phyloP scores from a whole-genome alignment of 2,113 vertebrate species.

The Coregonus clupeaformis region DNA sequence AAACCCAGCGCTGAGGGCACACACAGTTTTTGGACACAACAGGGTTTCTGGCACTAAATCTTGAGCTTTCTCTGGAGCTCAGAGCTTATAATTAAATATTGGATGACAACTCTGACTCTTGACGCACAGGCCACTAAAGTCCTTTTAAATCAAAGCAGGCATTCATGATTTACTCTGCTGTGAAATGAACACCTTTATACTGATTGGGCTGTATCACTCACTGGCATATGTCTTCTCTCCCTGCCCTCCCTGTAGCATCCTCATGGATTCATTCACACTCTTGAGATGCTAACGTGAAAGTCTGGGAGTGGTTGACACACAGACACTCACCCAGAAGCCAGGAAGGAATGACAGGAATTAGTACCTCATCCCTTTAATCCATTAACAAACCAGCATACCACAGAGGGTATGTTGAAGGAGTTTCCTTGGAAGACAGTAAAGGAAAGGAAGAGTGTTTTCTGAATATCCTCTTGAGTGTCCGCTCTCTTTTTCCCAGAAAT shows the following conservation, averaged over 20 bases:
- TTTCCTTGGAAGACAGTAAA: not conserved
- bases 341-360: slow-evolving; percentile 44
- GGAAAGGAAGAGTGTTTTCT: not conserved
- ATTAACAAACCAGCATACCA: slow-evolving; percentile 17
- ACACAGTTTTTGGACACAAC: slow-evolving; percentile 32
- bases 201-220: slow-evolving; percentile 1
- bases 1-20: slow-evolving; percentile 41
- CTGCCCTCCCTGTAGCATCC: not conserved
- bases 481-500: not conserved
- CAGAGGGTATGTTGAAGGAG: not conserved
- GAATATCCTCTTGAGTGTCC: not conserved
- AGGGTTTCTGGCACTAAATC: slow-evolving; percentile 44
- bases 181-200: slow-evolving; percentile 20
- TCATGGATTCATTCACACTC: slow-evolving; percentile 35
- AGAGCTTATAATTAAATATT: slow-evolving; percentile 54
- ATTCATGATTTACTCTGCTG: slow-evolving; percentile 36
- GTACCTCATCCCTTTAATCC: slow-evolving; percentile 16
- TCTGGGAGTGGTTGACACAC: not conserved
- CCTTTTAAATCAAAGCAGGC: slow-evolving; percentile 16
- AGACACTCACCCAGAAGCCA: slow-evolving; percentile 33
- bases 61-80: slow-evolving; percentile 37
- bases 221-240: too few species aligned
- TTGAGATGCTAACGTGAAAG: slow-evolving; percentile 17
- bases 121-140: slow-evolving; percentile 30
- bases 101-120: slow-evolving; percentile 40